Evolutionary conservation across 2,888 invertebrate genomes (phyloP).

Genomic region (Drosophila mimetica): DNA sequence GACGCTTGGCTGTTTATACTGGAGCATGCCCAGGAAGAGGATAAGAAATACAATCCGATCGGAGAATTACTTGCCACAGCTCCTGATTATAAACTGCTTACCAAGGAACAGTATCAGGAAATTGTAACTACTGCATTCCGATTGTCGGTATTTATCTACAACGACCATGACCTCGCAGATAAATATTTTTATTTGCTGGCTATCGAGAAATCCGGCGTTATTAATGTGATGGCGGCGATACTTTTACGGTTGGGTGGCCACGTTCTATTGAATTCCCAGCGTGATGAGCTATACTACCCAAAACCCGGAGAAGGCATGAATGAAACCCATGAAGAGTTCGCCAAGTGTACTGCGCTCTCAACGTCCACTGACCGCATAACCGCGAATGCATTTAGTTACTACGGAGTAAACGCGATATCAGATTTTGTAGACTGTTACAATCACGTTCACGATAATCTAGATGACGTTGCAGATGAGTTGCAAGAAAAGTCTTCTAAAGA

Average conservation of each 20-base stretch:
- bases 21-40: constrained; percentile 16
- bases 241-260: constrained; percentile 49
- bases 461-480: not conserved
- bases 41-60: constrained; percentile 1
- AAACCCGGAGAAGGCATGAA: not conserved
- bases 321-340: not conserved
- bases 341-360: too few relatives aligned
- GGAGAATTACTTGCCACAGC: constrained; percentile 29
- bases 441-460: constrained; percentile 2
- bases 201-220: constrained; percentile 36
- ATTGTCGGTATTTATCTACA: constrained; percentile 49
- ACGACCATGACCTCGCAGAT: constrained; percentile 25
- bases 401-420: constrained; percentile 22
- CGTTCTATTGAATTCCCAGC: constrained; percentile 31
- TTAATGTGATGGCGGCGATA: constrained; percentile 42
- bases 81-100: constrained; percentile 28
- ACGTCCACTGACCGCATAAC: constrained; percentile 4
- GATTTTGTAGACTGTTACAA: constrained; percentile 40
- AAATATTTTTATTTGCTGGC: constrained; percentile 31
- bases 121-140: constrained; percentile 48
- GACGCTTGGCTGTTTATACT: constrained; percentile 45
- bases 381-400: constrained; percentile 42
- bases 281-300: constrained; percentile 10
- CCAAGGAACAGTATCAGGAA: constrained; percentile 24
- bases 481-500: not conserved